Evolutionary conservation across 2,888 invertebrate species (phyloP).

Genomic region (Spodoptera exigua): DNA sequence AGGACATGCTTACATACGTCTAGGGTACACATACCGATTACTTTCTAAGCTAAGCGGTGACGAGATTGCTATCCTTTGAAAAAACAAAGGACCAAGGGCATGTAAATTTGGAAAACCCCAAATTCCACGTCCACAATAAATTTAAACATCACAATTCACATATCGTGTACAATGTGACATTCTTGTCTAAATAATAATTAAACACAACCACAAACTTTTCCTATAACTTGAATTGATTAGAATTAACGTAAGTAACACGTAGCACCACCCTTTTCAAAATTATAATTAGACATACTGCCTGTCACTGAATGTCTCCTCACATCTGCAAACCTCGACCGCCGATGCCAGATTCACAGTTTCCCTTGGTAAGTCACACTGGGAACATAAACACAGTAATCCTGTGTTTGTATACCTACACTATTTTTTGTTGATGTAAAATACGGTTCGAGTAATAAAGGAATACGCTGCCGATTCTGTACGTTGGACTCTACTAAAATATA

Average conservation of each 20-base stretch:
- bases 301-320: constrained; percentile 3
- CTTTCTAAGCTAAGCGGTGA: not conserved
- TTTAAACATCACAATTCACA: constrained; percentile 13
- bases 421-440: not conserved
- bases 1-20: constrained; percentile 17
- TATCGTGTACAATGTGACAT: constrained; percentile 28
- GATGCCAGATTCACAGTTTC: not conserved
- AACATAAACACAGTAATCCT: constrained; percentile 8
- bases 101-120: constrained; percentile 3
- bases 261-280: constrained; percentile 50
- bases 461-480: not conserved
- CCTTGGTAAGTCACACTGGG: constrained; percentile 10
- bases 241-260: constrained; percentile 37
- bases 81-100: constrained; percentile 11
- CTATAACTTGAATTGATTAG: constrained; percentile 28
- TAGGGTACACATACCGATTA: constrained; percentile 4
- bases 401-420: not conserved
- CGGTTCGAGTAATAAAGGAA: too few relatives aligned
- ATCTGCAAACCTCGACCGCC: constrained; percentile 2
- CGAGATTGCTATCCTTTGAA: constrained; percentile 4
- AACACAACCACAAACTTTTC: constrained; percentile 42
- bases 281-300: constrained; percentile 20
- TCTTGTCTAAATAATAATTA: constrained; percentile 27
- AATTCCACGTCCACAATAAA: constrained; percentile 27
- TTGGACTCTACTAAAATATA: not conserved